A percentile compares a stretch with the other conserved stretches of the same genome.
Evolutionary conservation across 2,113 vertebrate species (phyloP).

Genomic region (Hoplias malabaricus): DNA sequence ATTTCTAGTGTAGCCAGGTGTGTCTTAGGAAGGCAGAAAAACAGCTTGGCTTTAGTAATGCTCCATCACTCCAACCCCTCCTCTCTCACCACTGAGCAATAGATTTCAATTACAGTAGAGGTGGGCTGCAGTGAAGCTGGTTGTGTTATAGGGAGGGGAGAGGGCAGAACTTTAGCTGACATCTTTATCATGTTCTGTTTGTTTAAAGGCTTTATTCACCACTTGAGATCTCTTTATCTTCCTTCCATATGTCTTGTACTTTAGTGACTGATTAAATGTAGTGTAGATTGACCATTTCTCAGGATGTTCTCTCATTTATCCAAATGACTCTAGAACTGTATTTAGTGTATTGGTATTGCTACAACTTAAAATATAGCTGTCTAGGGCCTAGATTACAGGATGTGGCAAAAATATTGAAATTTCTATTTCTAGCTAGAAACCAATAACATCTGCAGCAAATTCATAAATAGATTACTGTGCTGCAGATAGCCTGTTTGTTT

Average conservation of each 20-base stretch:
- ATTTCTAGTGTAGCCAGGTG: background rate
- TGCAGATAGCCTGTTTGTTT: too few relatives aligned
- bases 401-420: too few relatives aligned
- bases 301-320: too few relatives aligned
- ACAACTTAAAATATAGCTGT: too few relatives aligned
- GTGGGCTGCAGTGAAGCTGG: slow-evolving; percentile 52
- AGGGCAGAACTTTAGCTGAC: slow-evolving; percentile 55
- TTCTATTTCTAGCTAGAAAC: too few relatives aligned
- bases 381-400: too few relatives aligned
- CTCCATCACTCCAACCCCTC: slow-evolving; percentile 41
- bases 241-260: background rate
- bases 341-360: too few relatives aligned
- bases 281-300: too few relatives aligned
- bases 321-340: too few relatives aligned
- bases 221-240: slow-evolving; percentile 51
- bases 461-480: too few relatives aligned
- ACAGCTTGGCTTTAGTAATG: slow-evolving; percentile 51
- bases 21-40: slow-evolving; percentile 53
- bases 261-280: too few relatives aligned
- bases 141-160: slow-evolving; percentile 51
- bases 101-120: slow-evolving; percentile 57
- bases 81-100: slow-evolving; percentile 42
- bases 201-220: slow-evolving; percentile 61
- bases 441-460: too few relatives aligned
- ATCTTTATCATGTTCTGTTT: slow-evolving; percentile 62